Base-by-base conservation (phyloP, 1,140 invertebrate genomes). In the Asobara japonica region DNA sequence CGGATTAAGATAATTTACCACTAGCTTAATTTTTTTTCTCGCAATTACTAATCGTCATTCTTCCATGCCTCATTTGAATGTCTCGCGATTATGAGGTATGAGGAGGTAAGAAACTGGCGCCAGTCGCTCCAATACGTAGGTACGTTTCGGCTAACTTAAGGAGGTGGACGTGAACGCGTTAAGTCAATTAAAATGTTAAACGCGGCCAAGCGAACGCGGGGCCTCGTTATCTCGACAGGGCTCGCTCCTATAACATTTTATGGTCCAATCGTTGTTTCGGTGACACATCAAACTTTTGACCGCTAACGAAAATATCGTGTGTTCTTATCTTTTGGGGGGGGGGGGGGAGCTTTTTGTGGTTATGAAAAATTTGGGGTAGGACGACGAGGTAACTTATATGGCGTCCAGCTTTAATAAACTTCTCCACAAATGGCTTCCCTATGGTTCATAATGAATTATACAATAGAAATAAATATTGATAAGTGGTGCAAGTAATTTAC, bases 141-240 rank as follows among this genome's bases (percentile, higher is more conserved):
- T 36, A 11, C 31, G 5, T 11, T 5, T 36, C 5, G 5, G 11
- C 31, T 6, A 25, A 56, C 11, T 22, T 25, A 25, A 18, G 22
- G 45, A 51, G 45, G 45, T 51, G 20, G 51, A 56, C 51, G 22
- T 56, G 51, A 13, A 79, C 76, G 77, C 77, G 75, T 79, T 80
- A 77, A 79, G 79, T 80, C 76, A 79, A 80, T 80, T 80, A 80
- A 80, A 78, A 80, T 72, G 75, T 79, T 77, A 56, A 80, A 79
- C 72, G 48, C 74, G 77, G 74, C 74, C 74, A 74, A 71, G 77
- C 77, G 71, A 70, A 56, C 71, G 64, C 71, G 51, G 31, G 51
- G 1, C 51, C 65, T 74, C 61, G 70, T 79, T 77, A 78, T 77
- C 76, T 79, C 65, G 74, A 79, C 79, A 77, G 51, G 31, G 20